Percentiles rank a stretch among this genome's conserved stretches.
Conservation (phyloP, 2,888 invertebrate genomes). For the Neocrepidodera transversa region DNA sequence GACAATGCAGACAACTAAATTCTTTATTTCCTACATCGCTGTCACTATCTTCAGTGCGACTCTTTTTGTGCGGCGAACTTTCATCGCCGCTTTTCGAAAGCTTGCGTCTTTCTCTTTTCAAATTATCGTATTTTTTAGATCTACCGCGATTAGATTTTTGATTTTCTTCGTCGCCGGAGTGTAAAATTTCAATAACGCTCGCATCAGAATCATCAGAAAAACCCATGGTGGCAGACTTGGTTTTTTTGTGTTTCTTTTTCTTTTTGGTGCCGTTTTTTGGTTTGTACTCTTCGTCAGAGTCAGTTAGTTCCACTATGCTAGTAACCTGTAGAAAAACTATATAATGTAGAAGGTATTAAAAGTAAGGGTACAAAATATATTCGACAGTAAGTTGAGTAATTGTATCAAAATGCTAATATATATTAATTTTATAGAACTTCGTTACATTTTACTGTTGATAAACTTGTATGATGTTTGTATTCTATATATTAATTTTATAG, state of each 20-base stretch:
- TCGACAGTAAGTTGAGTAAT: too few species aligned
- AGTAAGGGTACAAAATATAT: too few species aligned
- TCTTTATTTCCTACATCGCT: constrained; percentile 40
- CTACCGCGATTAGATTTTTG: constrained; percentile 26
- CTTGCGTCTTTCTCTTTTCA: constrained; percentile 44
- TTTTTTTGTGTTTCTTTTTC: constrained; percentile 36
- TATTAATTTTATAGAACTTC: too few species aligned
- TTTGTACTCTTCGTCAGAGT: constrained; percentile 54
- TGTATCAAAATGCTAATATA: too few species aligned
- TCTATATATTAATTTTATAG: too few species aligned
- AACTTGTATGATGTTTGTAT: too few species aligned
- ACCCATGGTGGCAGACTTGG: constrained; percentile 39
- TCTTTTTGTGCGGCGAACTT: constrained; percentile 42
- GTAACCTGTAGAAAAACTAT: constrained; percentile 41
- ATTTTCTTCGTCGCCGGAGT: constrained; percentile 45
- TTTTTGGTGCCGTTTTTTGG: constrained; percentile 27
- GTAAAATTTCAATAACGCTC: constrained; percentile 46
- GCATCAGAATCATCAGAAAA: constrained; percentile 40
- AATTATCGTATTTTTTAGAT: constrained; percentile 22
- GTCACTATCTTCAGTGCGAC: constrained; percentile 38
- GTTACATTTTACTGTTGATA: too few species aligned
- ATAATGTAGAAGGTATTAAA: too few species aligned
- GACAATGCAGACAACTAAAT: constrained; percentile 54
- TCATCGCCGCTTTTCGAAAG: constrained; percentile 43
- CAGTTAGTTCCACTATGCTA: constrained; percentile 54